A percentile compares a stretch with the other conserved stretches of the same genome.
Conservation (phyloP, 2,113 vertebrate genomes). For the Brachyhypopomus gauderio region DNA sequence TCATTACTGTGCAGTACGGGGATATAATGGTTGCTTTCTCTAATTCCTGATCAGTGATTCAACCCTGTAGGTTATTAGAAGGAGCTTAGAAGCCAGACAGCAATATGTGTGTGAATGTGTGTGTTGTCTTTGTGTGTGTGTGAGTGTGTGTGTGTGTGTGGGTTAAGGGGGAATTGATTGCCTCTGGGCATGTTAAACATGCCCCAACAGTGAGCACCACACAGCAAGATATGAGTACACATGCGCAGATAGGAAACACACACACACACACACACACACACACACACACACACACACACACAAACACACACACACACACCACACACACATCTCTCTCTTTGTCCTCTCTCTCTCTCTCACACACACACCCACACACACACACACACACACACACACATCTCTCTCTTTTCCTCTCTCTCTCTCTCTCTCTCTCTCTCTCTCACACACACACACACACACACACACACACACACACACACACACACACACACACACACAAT, state of each 20-base stretch:
- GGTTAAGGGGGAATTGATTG: slow-evolving; percentile 59
- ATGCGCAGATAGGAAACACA: neutral
- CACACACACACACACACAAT: slow-evolving; percentile 21
- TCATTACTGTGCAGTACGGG: slow-evolving; percentile 27
- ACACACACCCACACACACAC: neutral
- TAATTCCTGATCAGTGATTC: slow-evolving; percentile 60
- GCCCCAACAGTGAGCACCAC: slow-evolving; percentile 51
- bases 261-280: neutral
- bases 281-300: too few species aligned
- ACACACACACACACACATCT: slow-evolving; percentile 21
- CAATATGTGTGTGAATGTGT: slow-evolving; percentile 28
- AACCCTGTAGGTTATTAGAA: slow-evolving; percentile 55
- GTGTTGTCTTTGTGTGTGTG: slow-evolving; percentile 21
- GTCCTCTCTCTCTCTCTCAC: too few species aligned
- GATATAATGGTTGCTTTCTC: slow-evolving; percentile 46
- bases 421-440: too few species aligned
- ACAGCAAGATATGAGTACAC: slow-evolving; percentile 26
- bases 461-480: slow-evolving; percentile 31
- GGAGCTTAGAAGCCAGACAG: slow-evolving; percentile 47
- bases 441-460: too few species aligned
- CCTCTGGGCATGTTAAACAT: slow-evolving; percentile 63
- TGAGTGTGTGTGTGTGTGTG: slow-evolving; percentile 17
- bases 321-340: too few species aligned
- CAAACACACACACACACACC: too few species aligned
- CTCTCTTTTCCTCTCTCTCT: too few species aligned